Evolutionary conservation across 2,797 vertebrate species (phyloP).

Genomic region (Vireo griseus): DNA sequence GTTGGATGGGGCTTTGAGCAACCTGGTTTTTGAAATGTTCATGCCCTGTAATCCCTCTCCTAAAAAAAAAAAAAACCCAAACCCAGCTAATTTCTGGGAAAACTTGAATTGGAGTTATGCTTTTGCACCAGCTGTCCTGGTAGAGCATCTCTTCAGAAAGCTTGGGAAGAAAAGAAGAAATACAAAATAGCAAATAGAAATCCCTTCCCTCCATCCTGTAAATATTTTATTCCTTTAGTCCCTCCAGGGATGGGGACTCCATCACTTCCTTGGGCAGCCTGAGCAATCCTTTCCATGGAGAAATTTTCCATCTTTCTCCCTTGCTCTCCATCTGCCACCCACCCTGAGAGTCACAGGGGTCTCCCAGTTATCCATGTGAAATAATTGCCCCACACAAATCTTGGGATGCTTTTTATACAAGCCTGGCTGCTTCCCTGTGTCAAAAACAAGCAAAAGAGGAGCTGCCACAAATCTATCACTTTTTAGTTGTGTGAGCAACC

Average conservation of each 20-base stretch:
- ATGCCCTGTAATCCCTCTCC: too few relatives aligned
- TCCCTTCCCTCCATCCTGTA: too few relatives aligned
- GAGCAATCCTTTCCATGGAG: neutral
- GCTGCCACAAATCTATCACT: neutral
- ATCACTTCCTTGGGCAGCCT: neutral
- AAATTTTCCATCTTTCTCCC: neutral
- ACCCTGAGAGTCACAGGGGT: neutral
- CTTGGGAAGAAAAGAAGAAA: too few relatives aligned
- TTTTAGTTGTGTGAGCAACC: neutral
- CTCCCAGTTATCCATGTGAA: neutral
- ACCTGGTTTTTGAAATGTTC: neutral
- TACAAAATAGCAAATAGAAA: too few relatives aligned
- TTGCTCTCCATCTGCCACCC: neutral
- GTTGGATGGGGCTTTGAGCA: neutral
- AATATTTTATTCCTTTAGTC: neutral
- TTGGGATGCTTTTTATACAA: neutral
- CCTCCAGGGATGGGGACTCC: neutral
- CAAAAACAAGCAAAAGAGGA: neutral
- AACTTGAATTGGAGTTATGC: too few relatives aligned
- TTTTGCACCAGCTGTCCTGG: too few relatives aligned
- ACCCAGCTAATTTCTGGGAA: too few relatives aligned
- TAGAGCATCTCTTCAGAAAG: too few relatives aligned
- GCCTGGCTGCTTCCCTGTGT: neutral
- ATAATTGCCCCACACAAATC: neutral
- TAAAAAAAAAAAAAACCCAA: too few relatives aligned